Conservation (phyloP, 2,113 vertebrate species). For the Haemorhous mexicanus region DNA sequence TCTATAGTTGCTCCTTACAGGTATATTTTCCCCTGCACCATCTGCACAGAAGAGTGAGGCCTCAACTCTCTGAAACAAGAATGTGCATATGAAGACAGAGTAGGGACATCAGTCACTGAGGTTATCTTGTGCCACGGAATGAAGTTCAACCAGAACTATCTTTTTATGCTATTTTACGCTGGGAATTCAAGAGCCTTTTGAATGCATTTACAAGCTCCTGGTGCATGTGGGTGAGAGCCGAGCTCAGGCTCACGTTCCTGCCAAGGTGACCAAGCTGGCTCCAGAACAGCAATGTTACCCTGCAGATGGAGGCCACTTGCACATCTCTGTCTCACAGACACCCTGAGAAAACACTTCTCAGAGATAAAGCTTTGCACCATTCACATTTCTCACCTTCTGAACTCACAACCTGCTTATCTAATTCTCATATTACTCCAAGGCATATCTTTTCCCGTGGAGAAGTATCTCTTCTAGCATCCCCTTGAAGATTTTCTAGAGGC, state of each 20-base stretch:
- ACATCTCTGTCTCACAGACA: neutral
- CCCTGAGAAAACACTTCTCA: neutral
- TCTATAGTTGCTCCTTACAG: neutral
- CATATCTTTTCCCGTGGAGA: neutral
- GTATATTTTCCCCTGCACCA: neutral
- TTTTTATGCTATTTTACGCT: neutral
- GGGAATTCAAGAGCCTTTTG: neutral
- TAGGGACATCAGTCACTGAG: neutral
- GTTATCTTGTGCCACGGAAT: neutral
- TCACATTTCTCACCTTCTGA: neutral
- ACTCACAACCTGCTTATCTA: neutral
- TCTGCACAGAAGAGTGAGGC: neutral
- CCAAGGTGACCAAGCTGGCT: neutral
- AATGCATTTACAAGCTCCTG: neutral
- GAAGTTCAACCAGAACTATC: neutral
- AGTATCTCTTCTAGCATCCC: neutral
- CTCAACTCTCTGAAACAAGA: neutral
- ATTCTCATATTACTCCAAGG: neutral
- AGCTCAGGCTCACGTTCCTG: neutral
- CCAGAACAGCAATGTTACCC: neutral
- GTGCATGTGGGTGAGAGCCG: neutral
- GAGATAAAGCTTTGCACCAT: neutral
- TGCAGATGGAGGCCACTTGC: neutral
- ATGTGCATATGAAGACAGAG: neutral
- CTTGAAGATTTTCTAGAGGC: neutral